These are phyloP conservation scores for Atrina japonica DNA, from an alignment of 2,888 invertebrate genomes.

Conservation along the genomic window DNA sequence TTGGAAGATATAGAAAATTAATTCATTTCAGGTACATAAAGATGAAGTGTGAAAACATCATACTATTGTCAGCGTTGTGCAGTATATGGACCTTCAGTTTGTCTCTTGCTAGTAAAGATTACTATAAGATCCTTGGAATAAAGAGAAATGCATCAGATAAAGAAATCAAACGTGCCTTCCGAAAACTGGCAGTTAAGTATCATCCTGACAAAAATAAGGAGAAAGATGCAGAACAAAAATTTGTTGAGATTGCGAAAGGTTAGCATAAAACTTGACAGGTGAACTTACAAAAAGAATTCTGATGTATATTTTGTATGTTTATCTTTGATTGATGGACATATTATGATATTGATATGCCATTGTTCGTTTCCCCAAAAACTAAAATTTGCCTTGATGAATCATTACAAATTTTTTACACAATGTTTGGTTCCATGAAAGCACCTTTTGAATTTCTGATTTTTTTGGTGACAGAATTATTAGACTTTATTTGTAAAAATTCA, in stretches of 20 bases:
- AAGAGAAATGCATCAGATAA: slow-evolving; percentile 80
- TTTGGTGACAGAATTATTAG: too few species aligned
- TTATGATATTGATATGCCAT: too few species aligned
- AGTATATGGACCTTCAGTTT: slow-evolving; percentile 51
- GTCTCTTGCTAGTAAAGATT: slow-evolving; percentile 77
- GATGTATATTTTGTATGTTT: too few species aligned
- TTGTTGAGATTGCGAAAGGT: slow-evolving; percentile 83
- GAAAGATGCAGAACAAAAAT: slow-evolving; percentile 82
- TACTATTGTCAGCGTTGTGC: slow-evolving; percentile 61
- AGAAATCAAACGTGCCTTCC: slow-evolving; percentile 83
- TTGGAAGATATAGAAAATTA: too few species aligned
- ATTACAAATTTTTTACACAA: too few species aligned
- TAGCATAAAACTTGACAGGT: too few species aligned
- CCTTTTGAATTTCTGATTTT: too few species aligned
- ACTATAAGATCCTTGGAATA: slow-evolving; percentile 82
- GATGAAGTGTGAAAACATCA: slow-evolving; percentile 65
- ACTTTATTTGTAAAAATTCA: too few species aligned
- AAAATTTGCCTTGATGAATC: background rate
- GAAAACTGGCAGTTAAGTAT: slow-evolving; percentile 82
- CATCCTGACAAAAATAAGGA: slow-evolving; percentile 83
- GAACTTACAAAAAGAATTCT: too few species aligned
- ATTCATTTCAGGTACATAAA: too few species aligned
- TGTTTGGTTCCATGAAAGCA: too few species aligned
- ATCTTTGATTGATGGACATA: too few species aligned
- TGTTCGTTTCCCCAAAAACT: background rate